Conservation (phyloP, 2,113 vertebrate genomes). For the Anthoscopus minutus region DNA sequence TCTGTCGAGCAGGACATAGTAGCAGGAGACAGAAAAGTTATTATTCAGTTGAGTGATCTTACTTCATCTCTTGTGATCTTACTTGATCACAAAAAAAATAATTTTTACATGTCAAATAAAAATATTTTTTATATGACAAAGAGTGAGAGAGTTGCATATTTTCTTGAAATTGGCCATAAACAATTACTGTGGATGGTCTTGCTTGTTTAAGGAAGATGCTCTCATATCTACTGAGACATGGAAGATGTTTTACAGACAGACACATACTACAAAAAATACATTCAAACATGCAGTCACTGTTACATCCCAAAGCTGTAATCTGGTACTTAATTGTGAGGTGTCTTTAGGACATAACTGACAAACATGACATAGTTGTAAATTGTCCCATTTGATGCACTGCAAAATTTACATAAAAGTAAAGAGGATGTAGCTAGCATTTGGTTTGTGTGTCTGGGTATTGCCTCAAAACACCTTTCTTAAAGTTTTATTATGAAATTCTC, state of each 20-base stretch:
- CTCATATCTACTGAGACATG: background rate
- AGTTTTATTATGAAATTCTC: background rate
- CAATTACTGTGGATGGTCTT: background rate
- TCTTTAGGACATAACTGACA: background rate
- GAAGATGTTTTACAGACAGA: background rate
- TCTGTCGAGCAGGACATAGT: background rate
- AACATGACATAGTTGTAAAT: background rate
- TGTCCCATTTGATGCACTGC: background rate
- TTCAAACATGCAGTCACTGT: background rate
- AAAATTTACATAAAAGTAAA: background rate
- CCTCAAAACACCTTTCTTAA: background rate
- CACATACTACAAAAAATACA: background rate
- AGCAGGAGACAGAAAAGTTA: background rate
- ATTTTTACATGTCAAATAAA: too few species aligned
- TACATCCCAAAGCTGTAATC: background rate
- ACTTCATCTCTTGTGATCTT: too few species aligned
- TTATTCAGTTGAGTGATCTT: too few species aligned
- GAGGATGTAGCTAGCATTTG: background rate
- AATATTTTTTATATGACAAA: background rate
- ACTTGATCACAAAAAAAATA: too few species aligned
- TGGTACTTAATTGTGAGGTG: background rate
- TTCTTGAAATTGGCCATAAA: background rate
- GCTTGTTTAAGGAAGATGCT: background rate
- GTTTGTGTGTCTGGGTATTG: background rate
- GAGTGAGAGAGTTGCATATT: background rate